These are phyloP conservation scores for Hephaestus fuliginosus DNA, from an alignment of 2,797 vertebrate genomes.

Conservation along the genomic window DNA sequence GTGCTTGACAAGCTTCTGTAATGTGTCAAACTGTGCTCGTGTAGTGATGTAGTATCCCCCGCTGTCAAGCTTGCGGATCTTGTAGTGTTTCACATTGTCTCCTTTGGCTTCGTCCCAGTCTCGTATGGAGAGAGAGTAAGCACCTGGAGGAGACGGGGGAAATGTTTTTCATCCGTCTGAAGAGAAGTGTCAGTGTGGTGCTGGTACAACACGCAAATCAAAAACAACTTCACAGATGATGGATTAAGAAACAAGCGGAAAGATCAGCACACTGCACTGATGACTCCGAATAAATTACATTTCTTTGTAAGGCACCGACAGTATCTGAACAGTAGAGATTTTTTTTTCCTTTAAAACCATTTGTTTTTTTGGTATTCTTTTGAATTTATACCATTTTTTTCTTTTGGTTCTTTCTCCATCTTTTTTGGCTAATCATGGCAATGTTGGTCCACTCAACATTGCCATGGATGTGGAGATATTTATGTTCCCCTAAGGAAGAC, in stretches of 20 bases:
- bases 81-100: constrained; percentile 98
- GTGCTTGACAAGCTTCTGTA: constrained; percentile 96
- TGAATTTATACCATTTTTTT: background rate
- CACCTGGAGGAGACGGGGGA: constrained; percentile 82
- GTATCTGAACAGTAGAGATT: background rate
- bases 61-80: constrained; percentile 96
- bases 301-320: background rate
- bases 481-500: too few species aligned
- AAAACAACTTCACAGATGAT: background rate
- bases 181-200: background rate
- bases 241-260: background rate
- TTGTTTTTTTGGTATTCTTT: background rate
- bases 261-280: background rate
- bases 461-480: too few species aligned
- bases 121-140: constrained; percentile 95
- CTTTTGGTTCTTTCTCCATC: background rate
- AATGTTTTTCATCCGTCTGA: constrained; percentile 28
- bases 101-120: constrained; percentile 95
- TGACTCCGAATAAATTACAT: background rate
- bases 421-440: too few species aligned
- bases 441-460: too few species aligned
- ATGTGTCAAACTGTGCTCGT: constrained; percentile 93
- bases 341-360: too few species aligned
- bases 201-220: background rate
- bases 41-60: constrained; percentile 98